Percentiles rank a stretch among this genome's conserved stretches.
These are phyloP conservation scores for Spilosoma lubricipeda DNA, from an alignment of 2,888 invertebrate species.

Conservation along the genomic window DNA sequence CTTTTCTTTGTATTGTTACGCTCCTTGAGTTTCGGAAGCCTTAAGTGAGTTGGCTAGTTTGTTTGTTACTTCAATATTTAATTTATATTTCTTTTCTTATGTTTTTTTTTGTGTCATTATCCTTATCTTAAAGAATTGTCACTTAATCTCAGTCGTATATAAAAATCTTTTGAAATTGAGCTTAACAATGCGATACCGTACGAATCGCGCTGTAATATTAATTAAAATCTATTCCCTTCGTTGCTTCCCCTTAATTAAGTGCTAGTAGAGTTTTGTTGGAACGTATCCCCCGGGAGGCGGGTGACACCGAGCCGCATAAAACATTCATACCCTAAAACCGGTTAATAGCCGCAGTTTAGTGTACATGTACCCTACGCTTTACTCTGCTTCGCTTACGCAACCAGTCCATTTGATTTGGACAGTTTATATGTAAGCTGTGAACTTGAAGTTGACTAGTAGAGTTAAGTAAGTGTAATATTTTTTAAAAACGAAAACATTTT, in stretches of 20 bases:
- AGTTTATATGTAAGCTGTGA: conserved; percentile 1
- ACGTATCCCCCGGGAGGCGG: conserved; percentile 69
- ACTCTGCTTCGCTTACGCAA: conserved; percentile 29
- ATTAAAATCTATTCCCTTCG: conserved; percentile 80
- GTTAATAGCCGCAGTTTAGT: conserved; percentile 79
- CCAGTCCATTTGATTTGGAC: conserved; percentile 14
- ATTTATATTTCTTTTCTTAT: conserved; percentile 21
- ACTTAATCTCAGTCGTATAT: conserved; percentile 30
- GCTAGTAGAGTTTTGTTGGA: conserved; percentile 74
- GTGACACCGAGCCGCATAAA: conserved; percentile 76
- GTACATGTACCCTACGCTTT: conserved; percentile 10
- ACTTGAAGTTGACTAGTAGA: background rate
- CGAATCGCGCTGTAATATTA: conserved; percentile 73
- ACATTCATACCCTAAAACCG: conserved; percentile 76
- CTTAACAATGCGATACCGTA: conserved; percentile 61
- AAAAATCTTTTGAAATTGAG: conserved; percentile 24
- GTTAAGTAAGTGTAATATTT: background rate
- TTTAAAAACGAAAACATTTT: background rate
- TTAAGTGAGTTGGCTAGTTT: conserved; percentile 72
- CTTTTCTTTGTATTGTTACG: conserved; percentile 65
- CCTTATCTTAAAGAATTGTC: conserved; percentile 17
- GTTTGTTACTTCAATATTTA: conserved; percentile 38
- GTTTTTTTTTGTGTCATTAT: conserved; percentile 4
- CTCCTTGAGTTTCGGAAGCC: conserved; percentile 65
- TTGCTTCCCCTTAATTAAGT: conserved; percentile 81